phyloP scores from a whole-genome alignment of 2,888 invertebrate genomes.

The Polymixis flavicincta region DNA sequence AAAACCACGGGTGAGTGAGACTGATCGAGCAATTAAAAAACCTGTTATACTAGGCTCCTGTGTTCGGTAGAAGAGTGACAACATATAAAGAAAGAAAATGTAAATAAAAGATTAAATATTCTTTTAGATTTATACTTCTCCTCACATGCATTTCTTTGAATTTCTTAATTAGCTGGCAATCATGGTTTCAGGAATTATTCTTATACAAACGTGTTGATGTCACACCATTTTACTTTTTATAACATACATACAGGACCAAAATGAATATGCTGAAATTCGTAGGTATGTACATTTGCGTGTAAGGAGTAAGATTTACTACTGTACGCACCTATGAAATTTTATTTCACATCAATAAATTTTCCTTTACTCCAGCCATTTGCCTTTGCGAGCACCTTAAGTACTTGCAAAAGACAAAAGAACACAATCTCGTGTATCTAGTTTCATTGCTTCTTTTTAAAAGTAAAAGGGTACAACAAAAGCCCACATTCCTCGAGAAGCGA shows the following conservation, averaged over 20 bases:
- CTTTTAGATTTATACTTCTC: neutral
- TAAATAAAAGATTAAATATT: neutral
- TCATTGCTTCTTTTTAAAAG: constrained; percentile 42
- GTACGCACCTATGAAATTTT: neutral
- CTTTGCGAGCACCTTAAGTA: neutral
- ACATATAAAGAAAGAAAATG: neutral
- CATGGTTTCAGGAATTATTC: neutral
- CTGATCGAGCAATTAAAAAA: constrained; percentile 13
- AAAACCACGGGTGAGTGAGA: constrained; percentile 14
- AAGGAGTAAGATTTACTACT: neutral
- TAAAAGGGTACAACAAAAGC: constrained; percentile 53
- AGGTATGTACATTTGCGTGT: neutral
- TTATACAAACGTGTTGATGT: neutral
- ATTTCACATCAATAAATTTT: neutral
- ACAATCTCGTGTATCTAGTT: constrained; percentile 18
- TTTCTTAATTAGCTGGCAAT: neutral
- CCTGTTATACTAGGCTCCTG: constrained; percentile 3
- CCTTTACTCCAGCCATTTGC: too few relatives aligned
- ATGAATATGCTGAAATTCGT: neutral
- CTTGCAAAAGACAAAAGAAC: neutral
- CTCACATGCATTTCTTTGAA: neutral
- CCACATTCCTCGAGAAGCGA: constrained; percentile 55
- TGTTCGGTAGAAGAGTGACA: neutral
- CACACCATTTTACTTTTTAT: neutral
- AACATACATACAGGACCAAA: neutral